Evolutionary conservation across 1,140 invertebrate genomes (phyloP), one percentile per base, ranked within the genome.

Genomic region (Drosophila burlai): DNA sequence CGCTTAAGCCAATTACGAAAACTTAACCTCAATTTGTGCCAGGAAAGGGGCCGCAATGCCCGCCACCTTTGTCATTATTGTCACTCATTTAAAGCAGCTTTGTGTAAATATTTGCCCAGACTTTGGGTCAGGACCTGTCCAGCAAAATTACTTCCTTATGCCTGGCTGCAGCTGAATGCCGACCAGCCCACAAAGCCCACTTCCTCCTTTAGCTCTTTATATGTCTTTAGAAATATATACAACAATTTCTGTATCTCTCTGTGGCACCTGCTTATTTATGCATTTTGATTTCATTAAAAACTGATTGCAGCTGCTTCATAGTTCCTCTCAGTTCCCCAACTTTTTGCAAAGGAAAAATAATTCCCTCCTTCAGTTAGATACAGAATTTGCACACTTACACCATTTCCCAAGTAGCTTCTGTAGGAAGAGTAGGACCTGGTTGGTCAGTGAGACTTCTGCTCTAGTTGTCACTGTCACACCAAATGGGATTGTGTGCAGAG

Each of bases 1-100:
- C 79, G 79, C 81, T 90, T 90, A 76, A 90, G 79, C 79, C 85
- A 90, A 89, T 91, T 90, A 91, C 67, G 74, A 65, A 16, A 86
- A 90, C 81, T 81, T 89, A 90, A 89, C 84, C 85, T 80, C 75
- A 90, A 81, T 85, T 82, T 76, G 65, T 74, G 31, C n/a, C 42
- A 36, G 59, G 67, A 68, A 69, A 18, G 8, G n/a, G 9, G 61
- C 38, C 34, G 21, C 60, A 61, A 34, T 73, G 43, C 11, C 50
- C 52, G 21, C 31, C 63, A 42, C 54, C 67, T 45, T n/a, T 46
- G 55, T 16, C 58, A 58, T 60, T 64, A 72, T 74, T 79, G 83
- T 87, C 83, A 81, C 84, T 87, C 85, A 81, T 54, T 78, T 81
- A 38, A 58, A 55, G 40, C 66, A 69, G 68, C 64, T 76, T 49